Percentiles rank a stretch among this genome's conserved stretches.
These are phyloP conservation scores for Heliconius aoede DNA, from an alignment of 2,888 invertebrate genomes.

Conservation along the genomic window DNA sequence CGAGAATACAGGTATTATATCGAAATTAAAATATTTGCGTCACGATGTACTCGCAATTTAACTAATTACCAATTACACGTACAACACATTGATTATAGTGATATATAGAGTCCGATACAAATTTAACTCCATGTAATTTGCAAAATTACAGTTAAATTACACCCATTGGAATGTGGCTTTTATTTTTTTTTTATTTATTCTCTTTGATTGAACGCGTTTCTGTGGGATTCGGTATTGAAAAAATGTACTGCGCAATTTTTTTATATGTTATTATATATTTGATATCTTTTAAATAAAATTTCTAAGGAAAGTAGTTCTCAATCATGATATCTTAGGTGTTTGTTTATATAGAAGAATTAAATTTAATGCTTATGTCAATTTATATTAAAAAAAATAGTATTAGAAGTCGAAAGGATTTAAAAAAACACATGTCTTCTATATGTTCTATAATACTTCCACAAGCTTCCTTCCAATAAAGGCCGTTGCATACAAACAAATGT, in stretches of 20 bases:
- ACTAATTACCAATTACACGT: slow-evolving; percentile 39
- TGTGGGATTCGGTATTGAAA: background rate
- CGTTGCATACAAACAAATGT: too few relatives aligned
- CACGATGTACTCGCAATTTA: slow-evolving; percentile 37
- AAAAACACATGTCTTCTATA: too few relatives aligned
- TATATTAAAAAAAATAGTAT: too few relatives aligned
- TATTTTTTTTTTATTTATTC: slow-evolving; percentile 18
- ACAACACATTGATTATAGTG: slow-evolving; percentile 42
- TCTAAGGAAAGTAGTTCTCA: too few relatives aligned
- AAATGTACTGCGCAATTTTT: background rate
- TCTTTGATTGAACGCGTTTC: slow-evolving; percentile 11
- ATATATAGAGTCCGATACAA: slow-evolving; percentile 42
- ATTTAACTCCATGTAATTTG: slow-evolving; percentile 35
- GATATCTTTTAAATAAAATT: too few relatives aligned
- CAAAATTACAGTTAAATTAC: slow-evolving; percentile 39
- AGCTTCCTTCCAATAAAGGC: too few relatives aligned
- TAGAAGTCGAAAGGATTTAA: too few relatives aligned
- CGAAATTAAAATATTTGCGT: slow-evolving; percentile 44
- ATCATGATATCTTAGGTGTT: too few relatives aligned
- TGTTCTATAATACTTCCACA: too few relatives aligned
- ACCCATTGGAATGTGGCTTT: slow-evolving; percentile 24
- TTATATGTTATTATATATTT: too few relatives aligned
- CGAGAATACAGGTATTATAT: slow-evolving; percentile 93
- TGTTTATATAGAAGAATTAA: too few relatives aligned
- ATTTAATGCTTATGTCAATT: too few relatives aligned